Base-by-base conservation (phyloP, 2,797 vertebrate species). In the Clarias laeviceps region DNA sequence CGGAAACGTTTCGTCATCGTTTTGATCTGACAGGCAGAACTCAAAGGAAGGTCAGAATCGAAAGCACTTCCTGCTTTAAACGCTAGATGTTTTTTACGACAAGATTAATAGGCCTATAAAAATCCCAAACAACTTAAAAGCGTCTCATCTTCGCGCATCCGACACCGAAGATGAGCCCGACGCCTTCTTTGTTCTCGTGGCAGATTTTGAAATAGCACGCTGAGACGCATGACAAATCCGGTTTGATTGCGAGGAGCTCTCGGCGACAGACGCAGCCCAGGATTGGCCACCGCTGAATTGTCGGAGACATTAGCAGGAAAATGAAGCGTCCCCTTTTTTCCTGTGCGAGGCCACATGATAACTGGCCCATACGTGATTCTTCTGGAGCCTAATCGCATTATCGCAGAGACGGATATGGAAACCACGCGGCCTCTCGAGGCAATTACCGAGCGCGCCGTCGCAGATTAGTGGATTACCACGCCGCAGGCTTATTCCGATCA, bases 51-150 rank as follows among this genome's bases (percentile, higher is more conserved):
- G 80, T 86, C 61, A 3, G 62, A 74, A 45, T 73, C 72, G 68
- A 87, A 87, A 73, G 32, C 50, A 17, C 40, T 74, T 72, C 56
- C 82, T 62, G 91, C 32, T 77, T 24, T 24, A 34, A 59, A 59
- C 11, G 74, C 92, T 91, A 91, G 93, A 93, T 93, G 94, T 95
- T 95, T 93, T 50, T 50, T 14, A 93, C 93, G 92, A 64, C 88
- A 82, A 91, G 94, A 94, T 94, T 94, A 95, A 94, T 91, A 91
- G 92, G 80, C 90, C 89, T 90, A 91, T 92, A 93, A 93, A 94
- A 94, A 90, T 91, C 91, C 90, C 86, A 7, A 85, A 89, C 92
- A 83, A 90, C 90, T 91, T 94, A 94, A 94, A 89, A 89, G 80
- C 88, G 92, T 87, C 65, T 45, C 62, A 70, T 50, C 62, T 24